These are phyloP conservation scores for Spheniscus humboldti DNA, from an alignment of 2,797 vertebrate species.

Conservation along the genomic window DNA sequence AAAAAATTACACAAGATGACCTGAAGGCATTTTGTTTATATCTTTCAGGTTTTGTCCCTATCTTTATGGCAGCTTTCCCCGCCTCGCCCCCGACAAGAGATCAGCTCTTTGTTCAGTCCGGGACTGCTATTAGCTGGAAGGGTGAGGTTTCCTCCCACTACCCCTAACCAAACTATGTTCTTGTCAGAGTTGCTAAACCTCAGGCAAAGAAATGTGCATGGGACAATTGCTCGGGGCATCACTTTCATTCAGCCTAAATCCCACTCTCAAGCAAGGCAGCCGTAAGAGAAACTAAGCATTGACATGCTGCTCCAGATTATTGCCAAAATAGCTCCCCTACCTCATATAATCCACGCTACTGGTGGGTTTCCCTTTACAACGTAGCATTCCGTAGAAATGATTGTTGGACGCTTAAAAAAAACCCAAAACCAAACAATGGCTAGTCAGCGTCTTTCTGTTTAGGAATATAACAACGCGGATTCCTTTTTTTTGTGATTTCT, in stretches of 20 bases:
- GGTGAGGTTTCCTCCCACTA: background rate
- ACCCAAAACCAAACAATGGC: background rate
- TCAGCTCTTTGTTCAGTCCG: background rate
- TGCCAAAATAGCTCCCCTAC: background rate
- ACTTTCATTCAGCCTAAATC: background rate
- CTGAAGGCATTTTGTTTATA: background rate
- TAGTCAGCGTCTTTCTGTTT: background rate
- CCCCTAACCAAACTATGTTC: background rate
- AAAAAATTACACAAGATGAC: background rate
- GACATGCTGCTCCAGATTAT: background rate
- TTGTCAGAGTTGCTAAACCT: background rate
- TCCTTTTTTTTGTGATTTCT: background rate
- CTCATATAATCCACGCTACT: background rate
- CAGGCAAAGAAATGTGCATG: background rate
- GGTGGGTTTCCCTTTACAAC: background rate
- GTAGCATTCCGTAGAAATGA: background rate
- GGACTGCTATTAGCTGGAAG: background rate
- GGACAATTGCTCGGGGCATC: background rate
- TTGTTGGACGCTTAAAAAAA: background rate
- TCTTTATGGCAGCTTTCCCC: background rate
- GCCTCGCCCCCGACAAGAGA: background rate
- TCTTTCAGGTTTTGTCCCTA: background rate
- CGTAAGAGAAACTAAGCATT: background rate
- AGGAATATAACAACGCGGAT: background rate
- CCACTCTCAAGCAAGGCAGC: background rate